These are phyloP conservation scores for Heterodera schachtii DNA, from an alignment of 1,140 invertebrate species.

Conservation along the genomic window DNA sequence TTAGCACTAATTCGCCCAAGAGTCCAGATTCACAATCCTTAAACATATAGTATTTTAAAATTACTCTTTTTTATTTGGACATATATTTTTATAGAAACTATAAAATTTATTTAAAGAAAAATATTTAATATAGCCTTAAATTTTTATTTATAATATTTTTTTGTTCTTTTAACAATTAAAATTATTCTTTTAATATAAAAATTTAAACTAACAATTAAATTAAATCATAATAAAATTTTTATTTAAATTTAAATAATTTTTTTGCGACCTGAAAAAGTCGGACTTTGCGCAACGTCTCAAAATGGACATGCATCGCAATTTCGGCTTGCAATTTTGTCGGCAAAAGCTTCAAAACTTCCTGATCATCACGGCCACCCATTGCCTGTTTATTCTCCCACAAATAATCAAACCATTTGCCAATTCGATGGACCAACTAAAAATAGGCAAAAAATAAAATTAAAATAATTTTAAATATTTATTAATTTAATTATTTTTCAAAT, in stretches of 20 bases:
- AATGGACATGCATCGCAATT: constrained; percentile 91
- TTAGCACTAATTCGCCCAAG: constrained; percentile 86
- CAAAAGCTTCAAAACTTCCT: constrained; percentile 71
- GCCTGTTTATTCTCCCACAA: constrained; percentile 74
- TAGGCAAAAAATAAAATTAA: background rate
- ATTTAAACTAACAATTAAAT: background rate
- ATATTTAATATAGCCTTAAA: too few species aligned
- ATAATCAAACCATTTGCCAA: constrained; percentile 95
- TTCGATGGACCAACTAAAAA: constrained; percentile 68
- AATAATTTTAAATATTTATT: too few species aligned
- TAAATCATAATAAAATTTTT: too few species aligned
- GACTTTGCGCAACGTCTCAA: constrained; percentile 89
- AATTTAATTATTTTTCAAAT: too few species aligned
- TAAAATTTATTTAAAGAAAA: background rate
- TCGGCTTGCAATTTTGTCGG: constrained; percentile 93
- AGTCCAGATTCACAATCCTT: constrained; percentile 88
- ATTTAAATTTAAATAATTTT: too few species aligned
- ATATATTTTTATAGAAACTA: too few species aligned
- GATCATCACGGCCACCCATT: constrained; percentile 38
- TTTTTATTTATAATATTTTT: too few species aligned
- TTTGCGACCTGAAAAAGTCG: constrained; percentile 69
- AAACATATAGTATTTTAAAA: background rate
- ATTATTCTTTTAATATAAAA: too few species aligned
- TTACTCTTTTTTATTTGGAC: too few species aligned
- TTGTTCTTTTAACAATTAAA: too few species aligned